A percentile compares a stretch with the other conserved stretches of the same genome.
These are phyloP conservation scores for Brotula barbata DNA, from an alignment of 2,797 vertebrate genomes.

Conservation along the genomic window DNA sequence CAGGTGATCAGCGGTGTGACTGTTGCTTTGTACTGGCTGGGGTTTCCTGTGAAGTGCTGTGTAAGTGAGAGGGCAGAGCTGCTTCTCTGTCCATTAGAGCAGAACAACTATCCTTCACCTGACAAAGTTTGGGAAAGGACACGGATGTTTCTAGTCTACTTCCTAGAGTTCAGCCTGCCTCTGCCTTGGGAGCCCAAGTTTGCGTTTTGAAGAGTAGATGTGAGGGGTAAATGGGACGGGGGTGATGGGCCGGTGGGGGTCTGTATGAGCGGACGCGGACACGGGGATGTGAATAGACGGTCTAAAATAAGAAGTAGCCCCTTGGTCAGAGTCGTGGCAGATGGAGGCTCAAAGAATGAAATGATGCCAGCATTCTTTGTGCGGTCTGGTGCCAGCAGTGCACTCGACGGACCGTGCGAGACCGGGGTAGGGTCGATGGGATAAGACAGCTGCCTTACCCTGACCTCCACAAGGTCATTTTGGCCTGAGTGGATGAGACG, in stretches of 20 bases:
- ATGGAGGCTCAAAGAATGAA: slow-evolving; percentile 85
- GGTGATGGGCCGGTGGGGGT: slow-evolving; percentile 70
- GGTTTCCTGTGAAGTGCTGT: slow-evolving; percentile 71
- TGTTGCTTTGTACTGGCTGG: slow-evolving; percentile 51
- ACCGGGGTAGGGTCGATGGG: slow-evolving; percentile 73
- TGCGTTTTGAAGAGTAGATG: slow-evolving; percentile 76
- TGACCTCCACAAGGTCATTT: slow-evolving; percentile 80
- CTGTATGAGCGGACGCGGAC: slow-evolving; percentile 66
- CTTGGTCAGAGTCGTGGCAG: slow-evolving; percentile 83
- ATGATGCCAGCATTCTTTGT: slow-evolving; percentile 82
- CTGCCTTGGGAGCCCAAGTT: slow-evolving; percentile 73
- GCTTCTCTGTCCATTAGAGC: slow-evolving; percentile 70
- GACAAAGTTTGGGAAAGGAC: slow-evolving; percentile 79
- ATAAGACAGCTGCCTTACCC: slow-evolving; percentile 84
- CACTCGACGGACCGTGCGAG: slow-evolving; percentile 75
- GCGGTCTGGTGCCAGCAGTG: slow-evolving; percentile 80
- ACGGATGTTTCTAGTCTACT: slow-evolving; percentile 76
- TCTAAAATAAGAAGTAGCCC: slow-evolving; percentile 85
- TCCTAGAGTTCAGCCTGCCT: slow-evolving; percentile 72
- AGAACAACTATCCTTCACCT: slow-evolving; percentile 77
- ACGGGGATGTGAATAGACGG: slow-evolving; percentile 74
- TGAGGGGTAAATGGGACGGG: slow-evolving; percentile 78
- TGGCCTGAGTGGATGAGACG: slow-evolving; percentile 53
- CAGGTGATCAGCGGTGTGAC: slow-evolving; percentile 56
- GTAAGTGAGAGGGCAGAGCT: slow-evolving; percentile 60